These are phyloP conservation scores for Acrocephalus kingi DNA, from an alignment of 2,113 vertebrate genomes.

Conservation along the genomic window DNA sequence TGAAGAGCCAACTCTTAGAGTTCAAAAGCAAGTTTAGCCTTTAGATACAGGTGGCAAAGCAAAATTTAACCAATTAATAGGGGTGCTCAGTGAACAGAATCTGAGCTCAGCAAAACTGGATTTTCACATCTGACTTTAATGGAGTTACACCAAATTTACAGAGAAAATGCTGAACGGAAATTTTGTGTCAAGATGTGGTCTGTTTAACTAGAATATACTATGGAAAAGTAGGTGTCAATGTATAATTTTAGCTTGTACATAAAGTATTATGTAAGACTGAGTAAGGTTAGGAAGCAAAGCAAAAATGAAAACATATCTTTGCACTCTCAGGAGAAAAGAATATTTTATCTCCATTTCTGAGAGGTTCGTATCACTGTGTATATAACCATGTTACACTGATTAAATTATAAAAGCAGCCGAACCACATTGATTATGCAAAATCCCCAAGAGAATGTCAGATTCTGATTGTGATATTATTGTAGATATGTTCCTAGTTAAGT, in stretches of 20 bases:
- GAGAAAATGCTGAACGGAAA: not conserved
- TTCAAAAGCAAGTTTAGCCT: not conserved
- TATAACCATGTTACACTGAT: not conserved
- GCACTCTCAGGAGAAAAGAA: not conserved
- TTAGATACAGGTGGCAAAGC: not conserved
- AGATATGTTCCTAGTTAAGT: not conserved
- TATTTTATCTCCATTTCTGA: not conserved
- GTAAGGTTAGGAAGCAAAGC: not conserved
- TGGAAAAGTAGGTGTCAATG: not conserved
- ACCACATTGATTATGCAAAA: not conserved
- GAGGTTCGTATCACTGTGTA: not conserved
- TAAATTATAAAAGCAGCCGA: not conserved
- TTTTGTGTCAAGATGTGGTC: not conserved
- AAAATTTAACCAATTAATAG: not conserved
- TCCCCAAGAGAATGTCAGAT: not conserved
- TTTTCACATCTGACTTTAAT: not conserved
- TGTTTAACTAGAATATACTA: not conserved
- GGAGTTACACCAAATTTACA: not conserved
- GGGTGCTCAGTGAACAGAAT: not conserved
- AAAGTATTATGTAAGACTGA: not conserved
- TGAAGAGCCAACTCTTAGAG: not conserved
- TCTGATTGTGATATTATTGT: not conserved
- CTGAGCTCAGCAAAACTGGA: not conserved
- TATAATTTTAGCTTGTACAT: not conserved
- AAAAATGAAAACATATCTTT: not conserved